phyloP scores from a whole-genome alignment of 2,113 vertebrate genomes.

The Amblyopsis rosae region DNA sequence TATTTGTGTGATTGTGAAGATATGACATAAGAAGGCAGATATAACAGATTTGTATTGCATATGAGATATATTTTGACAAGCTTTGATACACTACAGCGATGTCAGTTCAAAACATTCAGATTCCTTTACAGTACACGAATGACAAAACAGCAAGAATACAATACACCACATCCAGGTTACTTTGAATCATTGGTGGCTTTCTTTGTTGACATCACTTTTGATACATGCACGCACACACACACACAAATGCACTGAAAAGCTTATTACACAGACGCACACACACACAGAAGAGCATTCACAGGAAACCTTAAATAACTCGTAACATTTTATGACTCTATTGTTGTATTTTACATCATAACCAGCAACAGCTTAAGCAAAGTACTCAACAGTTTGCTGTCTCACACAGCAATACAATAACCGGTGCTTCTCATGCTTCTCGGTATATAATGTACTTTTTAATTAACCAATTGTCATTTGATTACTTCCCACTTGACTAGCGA shows the following conservation, averaged over 20 bases:
- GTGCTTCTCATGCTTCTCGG: too few species aligned
- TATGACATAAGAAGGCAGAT: conserved; percentile 17
- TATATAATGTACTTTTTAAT: too few species aligned
- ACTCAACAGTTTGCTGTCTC: too few species aligned
- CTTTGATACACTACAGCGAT: conserved; percentile 12
- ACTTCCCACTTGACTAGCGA: too few species aligned
- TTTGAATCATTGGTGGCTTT: conserved; percentile 35
- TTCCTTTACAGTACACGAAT: conserved; percentile 52
- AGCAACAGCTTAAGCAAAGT: too few species aligned
- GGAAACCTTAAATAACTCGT: too few species aligned
- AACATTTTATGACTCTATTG: too few species aligned
- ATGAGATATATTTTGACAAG: conserved; percentile 60
- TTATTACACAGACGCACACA: neutral
- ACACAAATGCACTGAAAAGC: conserved; percentile 28
- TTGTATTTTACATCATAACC: too few species aligned
- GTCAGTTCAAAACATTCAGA: conserved; percentile 52
- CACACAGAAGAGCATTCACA: neutral
- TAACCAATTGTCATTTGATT: too few species aligned
- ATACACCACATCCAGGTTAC: conserved; percentile 26
- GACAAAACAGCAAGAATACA: conserved; percentile 22
- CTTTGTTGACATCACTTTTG: conserved; percentile 29
- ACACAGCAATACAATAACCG: too few species aligned
- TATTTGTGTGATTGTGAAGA: neutral
- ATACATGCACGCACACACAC: neutral
- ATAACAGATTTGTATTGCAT: conserved; percentile 16